Conservation (phyloP, 1,140 invertebrate genomes). For the Eriosoma lanigerum region DNA sequence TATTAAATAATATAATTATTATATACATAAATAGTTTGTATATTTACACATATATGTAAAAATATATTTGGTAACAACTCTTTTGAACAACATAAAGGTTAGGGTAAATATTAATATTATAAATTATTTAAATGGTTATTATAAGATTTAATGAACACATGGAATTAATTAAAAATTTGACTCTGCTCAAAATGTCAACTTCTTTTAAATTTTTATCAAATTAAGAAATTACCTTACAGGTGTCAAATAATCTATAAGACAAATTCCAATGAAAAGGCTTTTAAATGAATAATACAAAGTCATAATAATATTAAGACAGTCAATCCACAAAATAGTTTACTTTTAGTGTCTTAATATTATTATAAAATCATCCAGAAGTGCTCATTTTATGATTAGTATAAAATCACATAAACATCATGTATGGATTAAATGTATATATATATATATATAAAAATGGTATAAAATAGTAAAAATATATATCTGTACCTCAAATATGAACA, state of each 20-base stretch:
- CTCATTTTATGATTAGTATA: too few relatives aligned
- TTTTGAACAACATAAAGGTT: conserved; percentile 21
- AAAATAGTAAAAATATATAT: too few relatives aligned
- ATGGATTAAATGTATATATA: too few relatives aligned
- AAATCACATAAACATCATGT: too few relatives aligned
- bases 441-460: too few relatives aligned
- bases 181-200: conserved; percentile 19
- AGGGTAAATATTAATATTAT: conserved; percentile 23
- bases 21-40: not conserved
- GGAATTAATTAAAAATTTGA: conserved; percentile 39
- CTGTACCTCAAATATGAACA: too few relatives aligned
- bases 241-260: not conserved
- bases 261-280: conserved; percentile 12
- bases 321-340: too few relatives aligned
- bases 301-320: too few relatives aligned
- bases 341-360: too few relatives aligned
- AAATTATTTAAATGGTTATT: conserved; percentile 21
- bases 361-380: too few relatives aligned
- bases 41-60: conserved; percentile 6
- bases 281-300: too few relatives aligned
- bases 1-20: not conserved
- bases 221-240: not conserved
- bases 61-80: conserved; percentile 47
- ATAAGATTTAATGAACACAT: conserved; percentile 49
- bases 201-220: not conserved